Conservation (phyloP, 1,140 invertebrate species). For the Dinothrombium tinctorium region DNA sequence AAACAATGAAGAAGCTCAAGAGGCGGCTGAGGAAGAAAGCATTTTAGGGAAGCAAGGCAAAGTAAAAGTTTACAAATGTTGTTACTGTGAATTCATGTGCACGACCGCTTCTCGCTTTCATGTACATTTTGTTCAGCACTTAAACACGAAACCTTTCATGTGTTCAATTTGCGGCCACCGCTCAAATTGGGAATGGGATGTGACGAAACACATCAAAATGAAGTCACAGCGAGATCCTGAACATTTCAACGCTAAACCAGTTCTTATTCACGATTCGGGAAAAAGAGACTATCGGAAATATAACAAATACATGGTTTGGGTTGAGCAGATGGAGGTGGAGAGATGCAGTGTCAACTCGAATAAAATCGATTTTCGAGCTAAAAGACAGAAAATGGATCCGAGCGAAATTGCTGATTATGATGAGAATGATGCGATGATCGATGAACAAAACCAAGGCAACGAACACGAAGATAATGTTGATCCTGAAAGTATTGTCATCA, state of each 20-base stretch:
- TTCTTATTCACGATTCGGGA: constrained; percentile 74
- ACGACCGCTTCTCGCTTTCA: constrained; percentile 67
- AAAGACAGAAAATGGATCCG: background rate
- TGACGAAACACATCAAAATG: constrained; percentile 78
- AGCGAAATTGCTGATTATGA: background rate
- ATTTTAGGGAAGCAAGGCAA: no score
- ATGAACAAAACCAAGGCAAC: constrained; percentile 6
- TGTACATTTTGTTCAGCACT: constrained; percentile 69
- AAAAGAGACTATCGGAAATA: constrained; percentile 73
- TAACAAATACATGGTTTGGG: constrained; percentile 29
- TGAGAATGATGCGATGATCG: background rate
- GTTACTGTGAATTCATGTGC: constrained; percentile 68
- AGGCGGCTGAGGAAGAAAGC: no score
- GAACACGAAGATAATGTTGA: constrained; percentile 5
- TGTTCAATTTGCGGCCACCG: constrained; percentile 77
- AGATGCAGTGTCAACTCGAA: background rate
- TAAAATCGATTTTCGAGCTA: constrained; percentile 5
- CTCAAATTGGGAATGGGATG: constrained; percentile 86
- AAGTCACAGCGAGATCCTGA: constrained; percentile 49
- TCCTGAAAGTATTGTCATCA: constrained; percentile 12
- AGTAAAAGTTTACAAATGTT: constrained; percentile 42
- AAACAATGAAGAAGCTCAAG: no score
- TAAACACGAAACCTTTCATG: constrained; percentile 78
- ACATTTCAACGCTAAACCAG: constrained; percentile 45
- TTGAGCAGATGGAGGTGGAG: constrained; percentile 6